Evolutionary conservation across 2,113 vertebrate genomes (phyloP), one percentile per base, ranked within the genome.

Genomic region (Thoracochromis brauschi): DNA sequence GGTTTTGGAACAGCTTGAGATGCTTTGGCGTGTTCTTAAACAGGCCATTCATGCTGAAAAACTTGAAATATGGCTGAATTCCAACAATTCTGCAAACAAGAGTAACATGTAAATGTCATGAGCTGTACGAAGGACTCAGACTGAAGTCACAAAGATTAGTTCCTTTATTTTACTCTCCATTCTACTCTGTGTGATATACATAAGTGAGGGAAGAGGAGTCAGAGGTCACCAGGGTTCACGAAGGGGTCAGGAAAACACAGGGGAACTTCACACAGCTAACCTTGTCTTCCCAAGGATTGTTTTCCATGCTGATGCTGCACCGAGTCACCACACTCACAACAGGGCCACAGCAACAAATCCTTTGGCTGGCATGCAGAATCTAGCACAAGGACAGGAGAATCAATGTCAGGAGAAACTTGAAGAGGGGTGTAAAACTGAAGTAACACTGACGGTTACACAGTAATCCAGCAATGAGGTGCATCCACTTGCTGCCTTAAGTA

Each of bases 361-460:
- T 19, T 19, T 63, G 58, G 2, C 58, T 63, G 58, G 0, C 58
- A 33, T 33, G 58, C 29, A 63, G 16, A 63, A 63, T 63, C 58
- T 63, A 63, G 58, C 29, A 2, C 2, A 63, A 11, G 29, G 58
- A 63, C 16, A 63, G 29, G 5, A 63, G 16, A 63, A 19, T 63
- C 58, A 63, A 33, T 33, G 16, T 63, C 5, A 63, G 16, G 58
- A 11, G 29, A 63, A 33, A 63, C 58, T 63, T 0, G 58, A 63
- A 63, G 16, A 33, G 29, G 4, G 4, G 2, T 63, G 58, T 63
- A 63, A 19, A 7, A 33, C 58, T 63, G 16, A 63, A 63, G 58
- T 19, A 1, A 51, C 49, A 2, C 9, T 4, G 4, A 53, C 49
- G 0, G 29, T 63, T 33, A 33, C 0, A 4, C 29, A 33, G 31